phyloP scores from a whole-genome alignment of 2,113 vertebrate species.

The Tragelaphus buxtoni region DNA sequence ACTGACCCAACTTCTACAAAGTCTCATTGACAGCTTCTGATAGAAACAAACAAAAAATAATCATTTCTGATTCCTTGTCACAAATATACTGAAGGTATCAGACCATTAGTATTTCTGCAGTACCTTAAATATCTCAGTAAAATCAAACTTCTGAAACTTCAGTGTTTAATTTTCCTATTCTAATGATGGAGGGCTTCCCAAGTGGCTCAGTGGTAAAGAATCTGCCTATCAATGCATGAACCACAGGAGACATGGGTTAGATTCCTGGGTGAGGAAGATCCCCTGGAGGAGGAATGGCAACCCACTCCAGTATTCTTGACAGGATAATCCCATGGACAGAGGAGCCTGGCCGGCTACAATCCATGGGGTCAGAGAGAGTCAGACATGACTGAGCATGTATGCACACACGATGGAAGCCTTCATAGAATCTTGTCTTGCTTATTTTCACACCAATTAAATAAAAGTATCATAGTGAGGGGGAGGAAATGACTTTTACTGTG shows the following conservation, averaged over 20 bases:
- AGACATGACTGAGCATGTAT: background rate
- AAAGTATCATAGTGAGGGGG: background rate
- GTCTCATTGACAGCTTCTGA: background rate
- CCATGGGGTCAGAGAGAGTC: background rate
- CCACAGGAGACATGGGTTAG: background rate
- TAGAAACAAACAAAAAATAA: background rate
- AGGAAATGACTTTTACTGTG: background rate
- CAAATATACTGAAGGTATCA: background rate
- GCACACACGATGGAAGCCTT: background rate
- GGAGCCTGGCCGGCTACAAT: background rate
- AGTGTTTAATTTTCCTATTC: background rate
- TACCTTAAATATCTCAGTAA: slow-evolving; percentile 24
- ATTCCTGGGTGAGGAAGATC: background rate
- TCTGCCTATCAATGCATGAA: background rate
- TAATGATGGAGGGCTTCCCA: background rate
- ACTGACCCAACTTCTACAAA: background rate
- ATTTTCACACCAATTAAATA: background rate
- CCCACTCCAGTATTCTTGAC: background rate
- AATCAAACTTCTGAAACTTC: background rate
- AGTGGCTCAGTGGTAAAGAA: background rate
- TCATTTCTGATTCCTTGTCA: background rate
- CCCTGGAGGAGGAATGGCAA: background rate
- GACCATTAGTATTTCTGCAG: background rate
- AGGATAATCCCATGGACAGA: background rate
- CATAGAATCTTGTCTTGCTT: background rate